Conservation (phyloP, 2,113 vertebrate species). For the Pogona vitticeps region DNA sequence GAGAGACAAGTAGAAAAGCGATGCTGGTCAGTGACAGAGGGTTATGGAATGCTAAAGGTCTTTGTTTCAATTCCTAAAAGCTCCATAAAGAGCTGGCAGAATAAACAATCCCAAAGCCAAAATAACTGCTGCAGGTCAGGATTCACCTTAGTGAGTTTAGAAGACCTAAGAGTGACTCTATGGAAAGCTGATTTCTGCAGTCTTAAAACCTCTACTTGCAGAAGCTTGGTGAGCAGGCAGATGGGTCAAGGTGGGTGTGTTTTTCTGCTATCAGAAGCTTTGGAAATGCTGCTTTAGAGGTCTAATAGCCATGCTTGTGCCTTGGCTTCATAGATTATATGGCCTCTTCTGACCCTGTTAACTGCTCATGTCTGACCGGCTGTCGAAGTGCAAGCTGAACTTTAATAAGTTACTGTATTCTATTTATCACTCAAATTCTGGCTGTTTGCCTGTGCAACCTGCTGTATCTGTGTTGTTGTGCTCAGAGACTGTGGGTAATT, state of each 20-base stretch:
- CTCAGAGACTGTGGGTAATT: neutral
- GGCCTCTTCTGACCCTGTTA: constrained; percentile 2
- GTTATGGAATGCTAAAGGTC: neutral
- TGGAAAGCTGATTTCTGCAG: neutral
- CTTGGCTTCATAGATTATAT: neutral
- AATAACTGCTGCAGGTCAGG: neutral
- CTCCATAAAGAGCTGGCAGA: neutral
- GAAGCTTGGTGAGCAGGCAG: neutral
- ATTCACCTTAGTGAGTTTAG: neutral
- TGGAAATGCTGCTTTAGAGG: neutral
- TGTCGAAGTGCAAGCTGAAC: constrained; percentile 8
- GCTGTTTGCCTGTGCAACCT: constrained; percentile 11
- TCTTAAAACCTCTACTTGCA: neutral
- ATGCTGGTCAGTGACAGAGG: neutral
- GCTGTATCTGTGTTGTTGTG: neutral
- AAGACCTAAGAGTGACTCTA: neutral
- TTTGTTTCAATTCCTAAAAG: neutral
- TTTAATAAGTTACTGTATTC: constrained; percentile 13
- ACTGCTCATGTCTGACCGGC: neutral
- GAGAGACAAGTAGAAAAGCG: too few relatives aligned
- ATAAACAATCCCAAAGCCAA: neutral
- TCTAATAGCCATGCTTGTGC: neutral
- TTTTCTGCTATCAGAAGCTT: neutral
- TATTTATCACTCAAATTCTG: constrained; percentile 10
- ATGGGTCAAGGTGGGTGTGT: neutral